Base-by-base conservation (phyloP, 2,797 vertebrate species). In the Mus caroli region DNA sequence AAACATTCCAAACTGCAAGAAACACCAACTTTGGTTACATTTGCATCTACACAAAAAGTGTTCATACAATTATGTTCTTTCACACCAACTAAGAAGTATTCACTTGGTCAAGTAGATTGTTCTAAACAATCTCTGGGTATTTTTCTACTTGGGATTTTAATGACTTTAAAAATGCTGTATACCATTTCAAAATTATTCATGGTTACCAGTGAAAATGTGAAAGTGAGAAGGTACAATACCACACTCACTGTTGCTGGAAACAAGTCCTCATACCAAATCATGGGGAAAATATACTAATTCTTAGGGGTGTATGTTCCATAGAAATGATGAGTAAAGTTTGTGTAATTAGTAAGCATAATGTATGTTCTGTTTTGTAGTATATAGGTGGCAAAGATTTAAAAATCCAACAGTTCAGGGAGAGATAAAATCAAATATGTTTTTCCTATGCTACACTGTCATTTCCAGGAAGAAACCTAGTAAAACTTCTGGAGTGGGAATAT, bases 31-130 rank as follows among this genome's bases (percentile, higher is more conserved):
- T 91, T 94, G 75, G 52, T 84, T 91, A 94, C 2, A 24, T 60
- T 60, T 71, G 17, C 1, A 43, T 90, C 71, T 90, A 82, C 17
- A 88, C 17, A 88, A 85, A 90, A 91, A 15, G 17, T 80, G 88
- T 92, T 92, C 90, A 94, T 58, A 76, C 4, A 90, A 73, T 84
- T 86, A 67, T 96, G 31, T 69, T 67, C 87, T 79, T 52, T 14
- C 14, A 50, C 34, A 79, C 78, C 60, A 94, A 43, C 31, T 78
- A 22, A 91, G 43, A 94, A 86, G 22, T 46, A 52, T 60, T 40
- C 43, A 90, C 26, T 83, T 79, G 12, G 56, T 22, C 50, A 91
- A 92, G 40, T 37, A 91, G 73, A 92, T 20, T 26, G 22, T 79
- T 92, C 54, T 79, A 73, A 96, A 96, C 85, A 97, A 86, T 50